These are phyloP conservation scores for Hydrolagus colliei DNA, from an alignment of 2,797 vertebrate species.

Conservation along the genomic window DNA sequence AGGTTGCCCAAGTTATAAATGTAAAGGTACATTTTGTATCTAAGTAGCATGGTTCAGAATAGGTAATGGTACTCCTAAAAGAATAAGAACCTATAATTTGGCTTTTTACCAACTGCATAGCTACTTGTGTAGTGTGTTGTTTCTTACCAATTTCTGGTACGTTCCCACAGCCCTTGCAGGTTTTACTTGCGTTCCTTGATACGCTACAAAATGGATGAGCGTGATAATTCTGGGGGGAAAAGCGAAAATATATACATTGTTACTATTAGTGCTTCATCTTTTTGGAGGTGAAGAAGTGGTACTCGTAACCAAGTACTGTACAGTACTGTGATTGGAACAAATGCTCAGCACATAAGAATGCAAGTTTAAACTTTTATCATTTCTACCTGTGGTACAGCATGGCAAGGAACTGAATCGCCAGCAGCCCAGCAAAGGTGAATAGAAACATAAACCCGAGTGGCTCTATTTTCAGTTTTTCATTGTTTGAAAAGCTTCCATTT, in stretches of 20 bases:
- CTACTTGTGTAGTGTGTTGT: not conserved
- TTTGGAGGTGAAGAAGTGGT: not conserved
- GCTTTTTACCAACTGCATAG: not conserved
- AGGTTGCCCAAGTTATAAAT: no score
- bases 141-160: slow-evolving; percentile 5
- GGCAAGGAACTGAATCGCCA: slow-evolving; percentile 64
- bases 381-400: slow-evolving; percentile 73
- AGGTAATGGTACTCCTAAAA: no score
- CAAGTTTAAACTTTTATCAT: not conserved
- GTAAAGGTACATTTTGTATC: no score
- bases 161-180: not conserved
- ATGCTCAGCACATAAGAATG: not conserved
- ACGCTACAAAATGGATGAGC: slow-evolving; percentile 66
- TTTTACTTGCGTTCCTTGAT: slow-evolving; percentile 51
- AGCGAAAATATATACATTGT: not conserved
- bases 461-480: slow-evolving; percentile 55
- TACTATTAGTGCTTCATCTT: not conserved
- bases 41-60: no score
- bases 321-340: no score
- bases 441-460: slow-evolving; percentile 72
- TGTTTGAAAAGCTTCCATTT: slow-evolving; percentile 41
- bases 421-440: slow-evolving; percentile 60
- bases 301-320: no score
- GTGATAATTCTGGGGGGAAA: slow-evolving; percentile 59
- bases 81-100: not conserved